Percentiles rank a stretch among this genome's conserved stretches.
phyloP scores from a whole-genome alignment of 2,888 invertebrate species.

The Lymantria monacha region DNA sequence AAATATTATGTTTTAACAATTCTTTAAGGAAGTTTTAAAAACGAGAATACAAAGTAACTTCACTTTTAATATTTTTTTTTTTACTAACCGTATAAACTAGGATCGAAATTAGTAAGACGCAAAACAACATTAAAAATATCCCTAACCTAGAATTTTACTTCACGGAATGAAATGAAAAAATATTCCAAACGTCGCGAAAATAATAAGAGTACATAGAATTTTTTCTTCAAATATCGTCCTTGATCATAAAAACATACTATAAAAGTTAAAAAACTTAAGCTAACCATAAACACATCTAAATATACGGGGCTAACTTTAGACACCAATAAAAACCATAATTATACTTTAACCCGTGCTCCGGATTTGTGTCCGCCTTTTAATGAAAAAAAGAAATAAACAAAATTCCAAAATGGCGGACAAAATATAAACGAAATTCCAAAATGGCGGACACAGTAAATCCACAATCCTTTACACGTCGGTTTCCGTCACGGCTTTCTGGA shows the following conservation, averaged over 20 bases:
- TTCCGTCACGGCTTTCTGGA: constrained; percentile 47
- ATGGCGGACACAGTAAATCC: constrained; percentile 29
- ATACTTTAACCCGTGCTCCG: constrained; percentile 62
- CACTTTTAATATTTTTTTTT: no score
- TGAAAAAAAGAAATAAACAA: constrained; percentile 7
- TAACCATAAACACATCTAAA: constrained; percentile 38
- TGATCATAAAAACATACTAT: not conserved
- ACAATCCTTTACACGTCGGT: constrained; percentile 28
- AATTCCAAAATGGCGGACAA: constrained; percentile 26
- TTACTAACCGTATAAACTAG: no score
- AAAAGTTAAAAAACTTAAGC: constrained; percentile 21
- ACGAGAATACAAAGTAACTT: no score
- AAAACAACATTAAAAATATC: no score
- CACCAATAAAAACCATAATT: constrained; percentile 38
- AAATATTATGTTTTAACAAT: no score
- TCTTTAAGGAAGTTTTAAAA: no score
- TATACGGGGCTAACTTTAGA: constrained; percentile 42
- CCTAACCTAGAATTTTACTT: no score
- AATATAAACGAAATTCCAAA: constrained; percentile 10
- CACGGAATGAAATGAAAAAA: no score
- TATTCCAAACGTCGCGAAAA: no score
- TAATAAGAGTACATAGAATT: no score
- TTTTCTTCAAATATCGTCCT: no score
- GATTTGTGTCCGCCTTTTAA: constrained; percentile 34
- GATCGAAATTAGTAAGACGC: no score